These are phyloP conservation scores for Heliocidaris erythrogramma DNA, from an alignment of 35 echinoderm and acorn worm species.

Conservation along the genomic window DNA sequence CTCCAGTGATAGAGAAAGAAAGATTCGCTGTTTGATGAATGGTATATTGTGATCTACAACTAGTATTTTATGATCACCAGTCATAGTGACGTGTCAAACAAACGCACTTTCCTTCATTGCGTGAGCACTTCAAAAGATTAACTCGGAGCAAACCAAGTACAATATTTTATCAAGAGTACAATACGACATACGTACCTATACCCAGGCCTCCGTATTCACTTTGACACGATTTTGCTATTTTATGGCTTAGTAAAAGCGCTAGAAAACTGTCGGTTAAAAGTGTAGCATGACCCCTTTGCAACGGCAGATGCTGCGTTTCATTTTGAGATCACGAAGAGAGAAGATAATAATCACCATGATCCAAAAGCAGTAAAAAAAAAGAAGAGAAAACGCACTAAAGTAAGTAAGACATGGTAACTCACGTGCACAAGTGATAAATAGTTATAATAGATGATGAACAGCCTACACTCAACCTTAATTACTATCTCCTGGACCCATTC, in stretches of 20 bases:
- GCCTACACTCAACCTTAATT: too few species aligned
- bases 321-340: too few species aligned
- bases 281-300: neutral
- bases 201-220: neutral
- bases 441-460: too few species aligned
- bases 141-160: neutral
- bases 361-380: too few species aligned
- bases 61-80: neutral
- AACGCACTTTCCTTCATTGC: neutral
- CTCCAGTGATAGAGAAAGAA: too few species aligned
- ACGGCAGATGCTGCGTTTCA: too few species aligned
- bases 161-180: neutral
- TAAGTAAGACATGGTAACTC: too few species aligned
- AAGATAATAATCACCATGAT: too few species aligned
- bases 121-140: neutral
- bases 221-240: constrained; percentile 10
- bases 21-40: neutral
- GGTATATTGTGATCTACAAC: neutral
- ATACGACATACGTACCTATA: neutral
- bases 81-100: neutral
- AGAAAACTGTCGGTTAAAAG: neutral
- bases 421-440: too few species aligned
- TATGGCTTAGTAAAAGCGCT: neutral
- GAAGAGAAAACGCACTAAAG: too few species aligned
- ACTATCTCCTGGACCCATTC: too few species aligned